phyloP scores from a whole-genome alignment of 2,113 vertebrate genomes.

The Taurulus bubalis region DNA sequence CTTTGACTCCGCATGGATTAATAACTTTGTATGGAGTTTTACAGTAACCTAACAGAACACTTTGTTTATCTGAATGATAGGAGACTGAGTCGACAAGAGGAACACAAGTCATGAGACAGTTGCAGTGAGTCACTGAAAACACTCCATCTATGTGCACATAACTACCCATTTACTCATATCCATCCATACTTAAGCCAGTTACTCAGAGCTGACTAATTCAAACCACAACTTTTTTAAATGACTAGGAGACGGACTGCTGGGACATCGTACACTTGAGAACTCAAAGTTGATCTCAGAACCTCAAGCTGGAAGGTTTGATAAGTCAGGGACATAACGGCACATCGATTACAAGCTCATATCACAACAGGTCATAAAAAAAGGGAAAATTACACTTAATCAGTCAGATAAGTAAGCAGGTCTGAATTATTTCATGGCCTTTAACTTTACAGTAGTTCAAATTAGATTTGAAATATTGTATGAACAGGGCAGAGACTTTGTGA shows the following conservation, averaged over 20 bases:
- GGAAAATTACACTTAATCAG: slow-evolving; percentile 5
- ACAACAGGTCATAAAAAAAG: not conserved
- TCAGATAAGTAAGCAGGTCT: not conserved
- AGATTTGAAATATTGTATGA: not conserved
- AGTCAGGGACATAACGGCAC: not conserved
- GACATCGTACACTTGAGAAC: not conserved
- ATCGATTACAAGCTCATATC: not conserved
- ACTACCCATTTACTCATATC: slow-evolving; percentile 41
- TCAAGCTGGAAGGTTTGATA: slow-evolving; percentile 1
- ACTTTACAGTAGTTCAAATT: not conserved
- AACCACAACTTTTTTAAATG: slow-evolving; percentile 11
- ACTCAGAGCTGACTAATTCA: slow-evolving; percentile 40
- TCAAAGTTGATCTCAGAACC: not conserved
- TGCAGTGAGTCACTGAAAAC: slow-evolving; percentile 51
- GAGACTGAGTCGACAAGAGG: slow-evolving; percentile 12
- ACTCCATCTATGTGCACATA: slow-evolving; percentile 16
- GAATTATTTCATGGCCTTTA: not conserved
- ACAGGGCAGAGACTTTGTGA: no score
- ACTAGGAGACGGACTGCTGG: not conserved
- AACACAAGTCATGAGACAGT: slow-evolving; percentile 46
- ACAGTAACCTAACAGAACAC: slow-evolving; percentile 8
- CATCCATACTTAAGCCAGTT: slow-evolving; percentile 26
- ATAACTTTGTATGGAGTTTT: slow-evolving; percentile 19
- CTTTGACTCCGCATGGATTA: slow-evolving; percentile 24
- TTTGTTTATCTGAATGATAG: slow-evolving; percentile 20